A percentile compares a stretch with the other conserved stretches of the same genome.
Conservation (phyloP, 2,888 invertebrate genomes). For the Phania funesta region DNA sequence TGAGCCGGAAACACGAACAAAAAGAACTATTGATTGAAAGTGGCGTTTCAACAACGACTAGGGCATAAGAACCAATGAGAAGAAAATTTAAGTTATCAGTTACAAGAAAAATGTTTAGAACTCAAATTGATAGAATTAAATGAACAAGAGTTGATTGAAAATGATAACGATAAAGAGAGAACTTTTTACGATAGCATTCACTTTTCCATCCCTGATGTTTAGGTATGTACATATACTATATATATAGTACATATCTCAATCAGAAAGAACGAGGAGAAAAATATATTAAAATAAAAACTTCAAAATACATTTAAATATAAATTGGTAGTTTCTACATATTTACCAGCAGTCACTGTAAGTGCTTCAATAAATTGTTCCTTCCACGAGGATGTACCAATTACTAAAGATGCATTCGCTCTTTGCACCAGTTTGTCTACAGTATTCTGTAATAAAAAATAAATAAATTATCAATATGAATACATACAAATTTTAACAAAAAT, state of each 20-base stretch:
- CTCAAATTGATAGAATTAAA: no score
- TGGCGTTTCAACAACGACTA: no score
- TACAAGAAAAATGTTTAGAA: no score
- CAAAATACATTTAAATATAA: no score
- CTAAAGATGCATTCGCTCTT: conserved; percentile 96
- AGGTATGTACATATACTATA: not conserved
- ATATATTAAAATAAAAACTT: not conserved
- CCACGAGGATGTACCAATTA: conserved; percentile 98
- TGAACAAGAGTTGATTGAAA: no score
- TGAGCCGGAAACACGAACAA: no score
- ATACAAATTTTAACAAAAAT: not conserved
- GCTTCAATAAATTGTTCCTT: conserved; percentile 99
- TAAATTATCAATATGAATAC: not conserved
- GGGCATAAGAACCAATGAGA: no score
- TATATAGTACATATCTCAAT: not conserved
- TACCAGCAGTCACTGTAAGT: conserved; percentile 94
- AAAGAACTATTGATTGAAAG: no score
- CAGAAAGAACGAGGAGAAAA: not conserved
- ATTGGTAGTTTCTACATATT: conserved; percentile 63
- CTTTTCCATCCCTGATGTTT: not conserved
- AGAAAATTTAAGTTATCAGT: no score
- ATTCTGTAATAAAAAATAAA: conserved; percentile 83
- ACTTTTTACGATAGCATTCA: no score
- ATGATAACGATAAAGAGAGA: no score
- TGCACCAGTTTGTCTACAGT: conserved; percentile 99